These are phyloP conservation scores for Rhegmatorhina hoffmannsi DNA, from an alignment of 2,113 vertebrate genomes.

Conservation along the genomic window DNA sequence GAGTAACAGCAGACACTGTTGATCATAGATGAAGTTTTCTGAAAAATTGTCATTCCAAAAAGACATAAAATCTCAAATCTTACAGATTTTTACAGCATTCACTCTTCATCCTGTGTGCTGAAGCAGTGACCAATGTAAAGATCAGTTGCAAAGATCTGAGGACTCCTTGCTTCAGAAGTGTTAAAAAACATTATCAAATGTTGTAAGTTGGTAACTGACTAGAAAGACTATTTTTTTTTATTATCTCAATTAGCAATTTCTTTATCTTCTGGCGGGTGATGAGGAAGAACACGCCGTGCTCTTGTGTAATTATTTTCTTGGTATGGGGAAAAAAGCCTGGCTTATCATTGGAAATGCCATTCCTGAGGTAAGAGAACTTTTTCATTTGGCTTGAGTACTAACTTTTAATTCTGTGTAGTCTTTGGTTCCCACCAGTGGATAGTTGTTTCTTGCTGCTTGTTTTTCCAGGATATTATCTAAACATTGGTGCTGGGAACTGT, in stretches of 20 bases:
- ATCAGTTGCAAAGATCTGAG: neutral
- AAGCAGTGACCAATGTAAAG: neutral
- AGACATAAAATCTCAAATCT: neutral
- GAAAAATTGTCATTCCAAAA: neutral
- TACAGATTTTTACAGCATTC: neutral
- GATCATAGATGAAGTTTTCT: neutral
- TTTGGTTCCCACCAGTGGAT: neutral
- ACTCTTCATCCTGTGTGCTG: neutral
- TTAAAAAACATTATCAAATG: neutral
- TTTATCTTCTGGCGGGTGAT: constrained; percentile 92
- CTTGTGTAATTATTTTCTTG: constrained; percentile 94
- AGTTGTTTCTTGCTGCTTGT: neutral
- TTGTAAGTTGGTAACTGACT: neutral
- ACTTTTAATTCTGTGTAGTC: neutral
- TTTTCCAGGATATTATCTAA: neutral
- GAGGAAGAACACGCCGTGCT: constrained; percentile 94
- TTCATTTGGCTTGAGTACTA: neutral
- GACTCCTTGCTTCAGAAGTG: neutral
- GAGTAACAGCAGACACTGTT: neutral
- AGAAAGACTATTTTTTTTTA: neutral
- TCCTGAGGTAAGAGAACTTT: constrained; percentile 83
- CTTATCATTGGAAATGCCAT: constrained; percentile 90
- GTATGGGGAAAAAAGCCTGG: constrained; percentile 92
- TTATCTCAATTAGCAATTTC: constrained; percentile 86
- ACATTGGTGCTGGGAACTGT: neutral